Conservation (phyloP, 2,888 invertebrate species). For the Chamaedrilus cognettii region DNA sequence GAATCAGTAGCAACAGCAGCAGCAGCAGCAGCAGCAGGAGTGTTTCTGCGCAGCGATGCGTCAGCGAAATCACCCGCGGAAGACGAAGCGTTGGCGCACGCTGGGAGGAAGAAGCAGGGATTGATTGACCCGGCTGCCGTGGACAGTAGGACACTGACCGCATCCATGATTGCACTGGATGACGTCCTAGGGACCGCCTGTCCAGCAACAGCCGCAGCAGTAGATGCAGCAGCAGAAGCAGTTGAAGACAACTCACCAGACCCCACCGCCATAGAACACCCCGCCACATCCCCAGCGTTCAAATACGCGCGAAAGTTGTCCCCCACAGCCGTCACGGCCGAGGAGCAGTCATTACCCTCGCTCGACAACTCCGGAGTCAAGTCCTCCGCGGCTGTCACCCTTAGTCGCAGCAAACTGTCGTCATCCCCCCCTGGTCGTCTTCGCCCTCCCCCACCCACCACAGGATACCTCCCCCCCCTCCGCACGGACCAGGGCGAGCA, state of each 20-base stretch:
- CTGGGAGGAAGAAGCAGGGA: no score
- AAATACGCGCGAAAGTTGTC: no score
- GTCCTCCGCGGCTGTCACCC: slow-evolving; percentile 1
- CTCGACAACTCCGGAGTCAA: slow-evolving; percentile 1
- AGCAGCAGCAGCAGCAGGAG: no score
- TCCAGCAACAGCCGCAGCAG: background rate
- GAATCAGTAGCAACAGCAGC: no score
- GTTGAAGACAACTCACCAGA: background rate
- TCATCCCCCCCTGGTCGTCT: background rate
- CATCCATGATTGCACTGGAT: background rate
- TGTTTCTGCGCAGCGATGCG: no score
- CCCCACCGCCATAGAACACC: no score
- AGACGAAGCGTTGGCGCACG: no score
- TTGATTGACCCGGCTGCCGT: background rate
- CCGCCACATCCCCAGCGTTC: no score
- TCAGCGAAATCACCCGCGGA: no score
- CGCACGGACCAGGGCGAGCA: slow-evolving; percentile 11
- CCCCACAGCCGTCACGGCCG: background rate
- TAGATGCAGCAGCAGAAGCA: no score
- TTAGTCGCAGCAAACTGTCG: background rate
- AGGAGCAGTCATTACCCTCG: slow-evolving; percentile 3
- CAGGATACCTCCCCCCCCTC: background rate
- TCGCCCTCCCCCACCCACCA: background rate
- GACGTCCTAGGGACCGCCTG: background rate
- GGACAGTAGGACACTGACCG: background rate